Evolutionary conservation across 2,113 vertebrate species (phyloP).

Genomic region (Crocuta crocuta): DNA sequence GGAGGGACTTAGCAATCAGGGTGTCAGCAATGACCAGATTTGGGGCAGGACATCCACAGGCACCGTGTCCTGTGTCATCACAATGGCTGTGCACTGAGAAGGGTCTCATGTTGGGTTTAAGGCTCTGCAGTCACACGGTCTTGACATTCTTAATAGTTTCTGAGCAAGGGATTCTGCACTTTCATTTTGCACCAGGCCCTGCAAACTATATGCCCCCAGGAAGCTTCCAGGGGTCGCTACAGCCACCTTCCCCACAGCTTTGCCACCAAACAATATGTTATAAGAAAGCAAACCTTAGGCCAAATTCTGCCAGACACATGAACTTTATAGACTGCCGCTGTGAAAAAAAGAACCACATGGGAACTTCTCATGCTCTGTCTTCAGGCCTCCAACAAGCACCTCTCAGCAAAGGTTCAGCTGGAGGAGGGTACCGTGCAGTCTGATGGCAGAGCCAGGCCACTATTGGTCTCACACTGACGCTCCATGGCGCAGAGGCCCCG

Average conservation of each 20-base stretch:
- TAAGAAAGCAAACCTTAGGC: not conserved
- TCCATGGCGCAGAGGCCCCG: not conserved
- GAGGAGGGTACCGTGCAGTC: not conserved
- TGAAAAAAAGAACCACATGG: not conserved
- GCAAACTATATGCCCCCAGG: not conserved
- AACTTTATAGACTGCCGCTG: not conserved
- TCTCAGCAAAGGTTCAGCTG: not conserved
- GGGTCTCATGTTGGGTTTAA: not conserved
- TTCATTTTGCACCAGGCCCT: not conserved
- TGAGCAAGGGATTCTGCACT: not conserved
- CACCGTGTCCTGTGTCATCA: fast-evolving
- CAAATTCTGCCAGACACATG: not conserved
- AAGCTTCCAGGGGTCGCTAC: not conserved
- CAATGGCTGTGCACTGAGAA: not conserved
- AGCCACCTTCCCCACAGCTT: not conserved
- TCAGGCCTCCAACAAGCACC: not conserved
- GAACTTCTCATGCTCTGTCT: not conserved
- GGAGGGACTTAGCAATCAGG: not conserved
- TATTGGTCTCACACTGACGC: fast-evolving
- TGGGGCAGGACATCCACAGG: not conserved
- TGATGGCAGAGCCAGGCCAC: not conserved
- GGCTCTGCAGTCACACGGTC: not conserved
- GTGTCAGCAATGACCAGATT: not conserved
- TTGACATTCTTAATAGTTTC: not conserved
- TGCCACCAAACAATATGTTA: not conserved